Conservation (phyloP, 1,140 invertebrate genomes). For the Achroia grisella region DNA sequence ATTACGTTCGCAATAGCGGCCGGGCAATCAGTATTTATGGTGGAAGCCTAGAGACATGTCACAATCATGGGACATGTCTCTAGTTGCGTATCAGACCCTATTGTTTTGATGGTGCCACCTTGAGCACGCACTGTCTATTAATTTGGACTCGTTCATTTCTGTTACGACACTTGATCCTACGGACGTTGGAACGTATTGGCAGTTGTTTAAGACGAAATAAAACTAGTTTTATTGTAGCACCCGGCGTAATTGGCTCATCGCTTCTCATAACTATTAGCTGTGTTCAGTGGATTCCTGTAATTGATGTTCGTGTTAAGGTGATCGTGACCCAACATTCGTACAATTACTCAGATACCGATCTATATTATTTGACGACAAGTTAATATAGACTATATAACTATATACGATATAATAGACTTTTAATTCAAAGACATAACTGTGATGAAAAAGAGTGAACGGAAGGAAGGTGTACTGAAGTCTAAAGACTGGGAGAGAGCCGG, state of each 20-base stretch:
- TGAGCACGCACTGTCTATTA: conserved; percentile 46
- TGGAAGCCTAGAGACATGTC: conserved; percentile 30
- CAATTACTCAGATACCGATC: conserved; percentile 57
- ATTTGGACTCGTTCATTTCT: conserved; percentile 42
- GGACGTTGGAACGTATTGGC: conserved; percentile 8
- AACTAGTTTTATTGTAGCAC: conserved; percentile 6
- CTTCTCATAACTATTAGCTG: conserved; percentile 21
- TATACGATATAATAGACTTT: no score
- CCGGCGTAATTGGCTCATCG: conserved; percentile 21
- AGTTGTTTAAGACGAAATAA: conserved; percentile 3
- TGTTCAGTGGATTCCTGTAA: conserved; percentile 50
- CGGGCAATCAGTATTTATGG: conserved; percentile 51
- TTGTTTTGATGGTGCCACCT: conserved; percentile 49
- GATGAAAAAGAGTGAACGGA: conserved; percentile 23
- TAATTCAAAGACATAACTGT: conserved; percentile 29
- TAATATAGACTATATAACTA: no score
- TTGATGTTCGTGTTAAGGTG: conserved; percentile 40
- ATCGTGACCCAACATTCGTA: conserved; percentile 42
- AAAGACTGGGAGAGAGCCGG: conserved; percentile 4
- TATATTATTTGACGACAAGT: conserved; percentile 36
- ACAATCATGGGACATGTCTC: conserved; percentile 45
- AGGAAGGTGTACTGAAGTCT: conserved; percentile 17
- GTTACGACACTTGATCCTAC: conserved; percentile 23
- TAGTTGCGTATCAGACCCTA: conserved; percentile 37
- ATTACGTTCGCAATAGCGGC: conserved; percentile 34